A percentile compares a stretch with the other conserved stretches of the same genome.
These are phyloP conservation scores for Melanerpes aurifrons DNA, from an alignment of 2,113 vertebrate species.

Conservation along the genomic window DNA sequence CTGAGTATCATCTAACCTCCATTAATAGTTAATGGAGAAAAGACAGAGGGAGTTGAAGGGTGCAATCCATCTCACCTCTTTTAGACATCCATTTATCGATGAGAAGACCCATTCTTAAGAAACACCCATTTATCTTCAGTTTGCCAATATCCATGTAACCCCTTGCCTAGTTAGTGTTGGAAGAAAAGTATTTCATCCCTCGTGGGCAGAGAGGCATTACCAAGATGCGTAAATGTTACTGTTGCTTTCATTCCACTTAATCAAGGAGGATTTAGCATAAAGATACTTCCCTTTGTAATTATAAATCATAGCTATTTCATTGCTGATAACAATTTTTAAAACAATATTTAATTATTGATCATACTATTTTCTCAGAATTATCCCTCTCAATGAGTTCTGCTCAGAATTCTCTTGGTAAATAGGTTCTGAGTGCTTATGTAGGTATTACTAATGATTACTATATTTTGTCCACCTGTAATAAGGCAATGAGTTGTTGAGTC, in stretches of 20 bases:
- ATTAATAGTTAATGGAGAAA: neutral
- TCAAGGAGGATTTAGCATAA: neutral
- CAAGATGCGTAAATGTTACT: neutral
- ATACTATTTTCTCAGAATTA: neutral
- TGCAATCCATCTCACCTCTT: conserved; percentile 15
- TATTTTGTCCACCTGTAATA: neutral
- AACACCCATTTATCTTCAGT: conserved; percentile 4
- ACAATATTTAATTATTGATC: neutral
- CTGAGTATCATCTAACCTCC: neutral
- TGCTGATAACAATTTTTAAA: neutral
- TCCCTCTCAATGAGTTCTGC: neutral
- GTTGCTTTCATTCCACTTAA: neutral
- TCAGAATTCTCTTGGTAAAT: neutral
- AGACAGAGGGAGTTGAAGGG: neutral
- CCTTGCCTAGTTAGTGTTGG: neutral
- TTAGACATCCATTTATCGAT: neutral
- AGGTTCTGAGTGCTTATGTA: neutral
- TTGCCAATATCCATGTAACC: neutral
- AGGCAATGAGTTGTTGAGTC: neutral
- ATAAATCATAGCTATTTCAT: neutral
- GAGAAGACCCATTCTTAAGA: neutral
- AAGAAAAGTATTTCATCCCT: neutral
- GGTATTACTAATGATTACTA: neutral
- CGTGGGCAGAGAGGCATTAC: neutral
- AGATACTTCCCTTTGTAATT: neutral